Base-by-base conservation (phyloP, 2,113 vertebrate species). In the Nothobranchius kuhntae region DNA sequence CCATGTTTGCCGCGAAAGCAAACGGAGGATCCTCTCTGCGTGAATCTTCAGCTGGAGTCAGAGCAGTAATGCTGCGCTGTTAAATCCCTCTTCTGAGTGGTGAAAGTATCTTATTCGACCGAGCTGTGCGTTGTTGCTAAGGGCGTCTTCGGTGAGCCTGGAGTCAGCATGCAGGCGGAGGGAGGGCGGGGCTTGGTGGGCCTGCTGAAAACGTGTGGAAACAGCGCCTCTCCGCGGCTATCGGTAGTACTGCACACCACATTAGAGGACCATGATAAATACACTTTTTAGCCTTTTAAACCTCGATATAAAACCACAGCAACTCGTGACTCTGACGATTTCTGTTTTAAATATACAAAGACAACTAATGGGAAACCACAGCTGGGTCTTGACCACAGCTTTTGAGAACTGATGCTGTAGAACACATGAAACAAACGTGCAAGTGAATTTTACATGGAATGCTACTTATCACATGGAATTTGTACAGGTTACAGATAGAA, bases 71-170 rank as follows among this genome's bases (percentile, higher is more conserved):
- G 72, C 64, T 50, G 62, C 61, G 1, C 61, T 30, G 64, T 83
- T 82, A 68, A 86, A 85, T 87, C 81, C 86, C 48, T 77, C 62
- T 77, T 46, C 53, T 59, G 73, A 2, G 63, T 5, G 15, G 77
- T 2, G 6, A 7, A 59, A 59, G 70, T 79, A 30, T 86, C 84
- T 85, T 86, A 81, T 86, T 83, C 75, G 72, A 56, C 72, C 76
- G 58, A 64, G 67, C 79, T 77, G 80, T 77, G 65, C 67, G 84
- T 89, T 87, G 91, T 93, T 93, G 91, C 93, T 93, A 93, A 90
- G 92, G 87, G 91, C 88, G 87, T 91, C 91, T 90, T 86, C 87
- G 13, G 68, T 21, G 70, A 67, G 66, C 58, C 55, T 30, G 17
- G 64, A 80, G 80, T 81, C 89, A 83, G 79, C 68, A 45, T 46